Conservation (phyloP, 2,888 invertebrate species). For the Tetranychus piercei region DNA sequence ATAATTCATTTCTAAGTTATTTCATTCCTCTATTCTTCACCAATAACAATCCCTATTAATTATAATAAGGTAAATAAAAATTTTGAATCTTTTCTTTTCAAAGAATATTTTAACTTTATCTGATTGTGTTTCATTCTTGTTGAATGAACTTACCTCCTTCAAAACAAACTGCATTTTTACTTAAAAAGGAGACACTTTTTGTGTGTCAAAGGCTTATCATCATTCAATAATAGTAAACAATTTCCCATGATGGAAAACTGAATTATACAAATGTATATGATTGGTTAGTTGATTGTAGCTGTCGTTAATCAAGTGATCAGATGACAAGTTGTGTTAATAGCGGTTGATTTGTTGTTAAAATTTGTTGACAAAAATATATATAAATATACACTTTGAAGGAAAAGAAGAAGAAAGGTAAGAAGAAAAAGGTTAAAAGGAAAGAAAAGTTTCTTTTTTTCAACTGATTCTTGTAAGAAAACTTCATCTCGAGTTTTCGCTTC, state of each 20-base stretch:
- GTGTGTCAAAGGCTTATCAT: neutral
- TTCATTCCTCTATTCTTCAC: no score
- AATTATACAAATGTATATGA: neutral
- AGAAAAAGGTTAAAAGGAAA: neutral
- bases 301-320: conserved; percentile 1
- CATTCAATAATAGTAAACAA: neutral
- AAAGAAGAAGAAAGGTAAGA: no score
- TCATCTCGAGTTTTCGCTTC: neutral
- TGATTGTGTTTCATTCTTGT: no score
- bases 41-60: no score
- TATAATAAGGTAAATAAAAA: no score
- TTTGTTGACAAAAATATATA: neutral
- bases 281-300: neutral
- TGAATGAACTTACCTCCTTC: no score
- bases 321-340: conserved; percentile 1
- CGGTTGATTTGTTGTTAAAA: neutral
- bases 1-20: no score
- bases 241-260: neutral
- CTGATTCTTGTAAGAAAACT: neutral
- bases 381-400: no score
- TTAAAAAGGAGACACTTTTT: neutral
- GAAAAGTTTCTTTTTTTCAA: neutral
- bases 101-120: no score
- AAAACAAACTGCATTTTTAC: no score
- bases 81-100: no score